Base-by-base conservation (phyloP, 2,888 invertebrate genomes). In the Acanthacorydalis orientalis region DNA sequence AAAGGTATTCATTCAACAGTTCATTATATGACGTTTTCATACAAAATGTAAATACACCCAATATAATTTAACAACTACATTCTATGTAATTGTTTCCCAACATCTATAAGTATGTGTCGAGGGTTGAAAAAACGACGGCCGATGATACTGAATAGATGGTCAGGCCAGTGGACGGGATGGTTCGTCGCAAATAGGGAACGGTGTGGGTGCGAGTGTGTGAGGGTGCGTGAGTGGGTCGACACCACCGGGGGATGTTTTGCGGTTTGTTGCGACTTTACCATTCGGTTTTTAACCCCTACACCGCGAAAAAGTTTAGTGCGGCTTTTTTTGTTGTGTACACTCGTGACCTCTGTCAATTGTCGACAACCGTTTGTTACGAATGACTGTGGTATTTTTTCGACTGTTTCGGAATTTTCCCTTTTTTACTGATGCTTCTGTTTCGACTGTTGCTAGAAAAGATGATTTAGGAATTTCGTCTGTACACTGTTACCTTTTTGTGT, bases 251-350 rank as follows among this genome's bases (percentile, higher is more conserved):
- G 31, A 12, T 40, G 14, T 46, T 32, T 46, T 46, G 46, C 40
- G 46, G 46, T 46, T 46, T 16, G 39, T 39, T 31, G 40, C 15
- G 35, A 43, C 43, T 43, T 43, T 43, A 32, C 43, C 16, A 31
- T 32, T 43, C 43, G 43, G 35, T 46, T 46, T 35, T 35, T 34
- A 46, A 40, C 46, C 46, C 46, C 35, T 32, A 31, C 23, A 40
- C 34, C 39, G 46, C 32, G 46, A 46, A 46, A 44, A 40, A 46
- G 46, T 39, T 46, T 39, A 46, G 40, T 40, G 46, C 40, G 32
- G 39, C 40, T 39, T 44, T 44, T 23, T 23, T 23, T 23, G 23
- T 23, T 23, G 23, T 23, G 23, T 23, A 23, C 23, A 23, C 23
- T 23, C 23, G 23, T 23, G 23, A 23, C 23, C 23, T 23, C 23